These are phyloP conservation scores for Eupeodes corollae DNA, from an alignment of 1,140 invertebrate genomes.

Conservation along the genomic window DNA sequence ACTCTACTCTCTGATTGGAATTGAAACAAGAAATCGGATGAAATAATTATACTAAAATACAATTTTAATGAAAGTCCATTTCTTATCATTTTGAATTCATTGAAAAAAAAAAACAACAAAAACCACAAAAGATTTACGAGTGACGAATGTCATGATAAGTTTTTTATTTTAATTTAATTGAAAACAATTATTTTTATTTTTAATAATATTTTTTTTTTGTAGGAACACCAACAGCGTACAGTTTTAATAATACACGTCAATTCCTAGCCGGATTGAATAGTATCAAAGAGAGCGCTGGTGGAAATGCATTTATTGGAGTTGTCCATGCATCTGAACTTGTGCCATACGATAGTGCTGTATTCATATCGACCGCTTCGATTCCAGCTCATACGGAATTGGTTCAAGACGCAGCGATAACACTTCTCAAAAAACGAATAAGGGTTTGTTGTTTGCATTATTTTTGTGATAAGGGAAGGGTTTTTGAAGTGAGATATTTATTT, in stretches of 20 bases:
- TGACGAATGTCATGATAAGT: neutral
- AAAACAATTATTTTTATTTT: too few species aligned
- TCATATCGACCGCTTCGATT: constrained; percentile 41
- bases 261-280: constrained; percentile 35
- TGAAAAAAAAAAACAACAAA: neutral
- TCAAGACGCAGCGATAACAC: constrained; percentile 40
- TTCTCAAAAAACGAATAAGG: constrained; percentile 44
- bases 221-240: constrained; percentile 31
- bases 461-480: neutral
- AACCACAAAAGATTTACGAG: neutral
- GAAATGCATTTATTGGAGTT: constrained; percentile 32
- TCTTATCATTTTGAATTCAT: too few species aligned
- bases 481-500: too few species aligned
- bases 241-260: constrained; percentile 33
- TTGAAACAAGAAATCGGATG: too few species aligned
- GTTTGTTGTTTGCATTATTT: constrained; percentile 24
- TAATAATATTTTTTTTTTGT: neutral
- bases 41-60: too few species aligned
- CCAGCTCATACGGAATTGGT: constrained; percentile 39
- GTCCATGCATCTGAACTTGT: constrained; percentile 40
- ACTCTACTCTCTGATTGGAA: too few species aligned
- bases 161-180: too few species aligned
- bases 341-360: constrained; percentile 48
- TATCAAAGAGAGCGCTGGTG: constrained; percentile 27
- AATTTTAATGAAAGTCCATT: too few species aligned